These are phyloP conservation scores for Actinia tenebrosa DNA, from an alignment of 64 coral and sea anemone species.

Conservation along the genomic window DNA sequence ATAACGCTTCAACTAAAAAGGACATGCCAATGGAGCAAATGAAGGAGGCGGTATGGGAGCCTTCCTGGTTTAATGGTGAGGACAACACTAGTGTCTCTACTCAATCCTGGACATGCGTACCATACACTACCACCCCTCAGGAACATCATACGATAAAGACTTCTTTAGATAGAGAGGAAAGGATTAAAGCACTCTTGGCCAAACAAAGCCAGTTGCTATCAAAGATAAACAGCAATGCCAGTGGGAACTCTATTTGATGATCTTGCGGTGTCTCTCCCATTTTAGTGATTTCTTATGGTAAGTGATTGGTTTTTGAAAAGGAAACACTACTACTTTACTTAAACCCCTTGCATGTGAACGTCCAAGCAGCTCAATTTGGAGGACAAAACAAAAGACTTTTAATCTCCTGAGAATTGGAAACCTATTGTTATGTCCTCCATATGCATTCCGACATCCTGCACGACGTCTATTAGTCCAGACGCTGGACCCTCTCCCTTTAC, in stretches of 20 bases:
- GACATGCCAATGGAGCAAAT: not conserved
- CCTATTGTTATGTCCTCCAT: no score
- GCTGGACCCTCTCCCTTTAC: no score
- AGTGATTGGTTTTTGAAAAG: not conserved
- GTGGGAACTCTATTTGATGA: not conserved
- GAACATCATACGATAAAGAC: not conserved
- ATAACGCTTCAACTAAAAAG: not conserved
- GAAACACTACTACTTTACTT: not conserved
- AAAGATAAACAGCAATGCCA: conserved; percentile 3
- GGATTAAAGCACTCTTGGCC: conserved; percentile 1
- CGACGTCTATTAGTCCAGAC: no score
- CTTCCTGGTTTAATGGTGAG: not conserved
- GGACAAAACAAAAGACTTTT: no score
- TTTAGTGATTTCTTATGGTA: not conserved
- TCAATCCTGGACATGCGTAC: not conserved
- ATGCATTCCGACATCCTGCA: no score
- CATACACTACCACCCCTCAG: not conserved
- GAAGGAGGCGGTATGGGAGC: not conserved
- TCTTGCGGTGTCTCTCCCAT: not conserved
- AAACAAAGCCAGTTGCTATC: conserved; percentile 4
- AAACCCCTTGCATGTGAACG: no score
- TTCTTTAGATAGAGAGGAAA: conserved; percentile 20
- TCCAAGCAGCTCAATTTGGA: no score
- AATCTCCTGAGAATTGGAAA: no score
- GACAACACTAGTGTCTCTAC: not conserved